Evolutionary conservation across 2,113 vertebrate genomes (phyloP).

Genomic region (Brachirus orientalis): DNA sequence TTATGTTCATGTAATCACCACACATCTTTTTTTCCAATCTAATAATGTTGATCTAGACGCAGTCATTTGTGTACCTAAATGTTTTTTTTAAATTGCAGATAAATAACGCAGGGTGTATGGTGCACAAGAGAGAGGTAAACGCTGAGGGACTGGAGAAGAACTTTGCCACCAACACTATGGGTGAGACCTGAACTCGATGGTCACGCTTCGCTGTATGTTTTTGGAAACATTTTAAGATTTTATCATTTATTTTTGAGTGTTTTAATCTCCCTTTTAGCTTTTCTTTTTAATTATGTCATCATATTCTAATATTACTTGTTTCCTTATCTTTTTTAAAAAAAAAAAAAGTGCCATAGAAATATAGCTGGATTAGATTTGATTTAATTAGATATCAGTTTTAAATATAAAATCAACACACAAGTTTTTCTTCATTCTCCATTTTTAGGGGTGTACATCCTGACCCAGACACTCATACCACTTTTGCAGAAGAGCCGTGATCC

Average conservation of each 20-base stretch:
- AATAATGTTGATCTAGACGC: not conserved
- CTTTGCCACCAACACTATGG: slow-evolving; percentile 82
- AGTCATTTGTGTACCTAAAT: not conserved
- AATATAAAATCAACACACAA: not conserved
- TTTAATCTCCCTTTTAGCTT: too few relatives aligned
- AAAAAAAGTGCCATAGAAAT: too few relatives aligned
- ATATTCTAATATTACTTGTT: too few relatives aligned
- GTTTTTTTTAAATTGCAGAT: slow-evolving; percentile 61
- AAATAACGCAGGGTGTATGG: slow-evolving; percentile 82
- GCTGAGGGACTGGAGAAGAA: slow-evolving; percentile 77
- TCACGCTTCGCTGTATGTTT: too few relatives aligned
- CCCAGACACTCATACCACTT: slow-evolving; percentile 79
- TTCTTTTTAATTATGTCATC: too few relatives aligned
- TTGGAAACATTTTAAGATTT: too few relatives aligned
- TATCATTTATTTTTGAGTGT: not conserved
- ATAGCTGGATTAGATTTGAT: too few relatives aligned
- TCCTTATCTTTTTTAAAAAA: too few relatives aligned
- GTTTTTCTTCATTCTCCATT: slow-evolving; percentile 14
- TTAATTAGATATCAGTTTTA: not conserved
- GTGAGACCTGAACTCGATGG: too few relatives aligned
- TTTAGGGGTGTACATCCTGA: slow-evolving; percentile 78
- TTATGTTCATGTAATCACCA: slow-evolving; percentile 1
- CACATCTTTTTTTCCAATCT: not conserved
- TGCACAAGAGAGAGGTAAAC: slow-evolving; percentile 74
- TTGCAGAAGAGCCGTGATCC: slow-evolving; percentile 79